phyloP scores from a whole-genome alignment of 2,797 vertebrate species.

The Falco rusticolus region DNA sequence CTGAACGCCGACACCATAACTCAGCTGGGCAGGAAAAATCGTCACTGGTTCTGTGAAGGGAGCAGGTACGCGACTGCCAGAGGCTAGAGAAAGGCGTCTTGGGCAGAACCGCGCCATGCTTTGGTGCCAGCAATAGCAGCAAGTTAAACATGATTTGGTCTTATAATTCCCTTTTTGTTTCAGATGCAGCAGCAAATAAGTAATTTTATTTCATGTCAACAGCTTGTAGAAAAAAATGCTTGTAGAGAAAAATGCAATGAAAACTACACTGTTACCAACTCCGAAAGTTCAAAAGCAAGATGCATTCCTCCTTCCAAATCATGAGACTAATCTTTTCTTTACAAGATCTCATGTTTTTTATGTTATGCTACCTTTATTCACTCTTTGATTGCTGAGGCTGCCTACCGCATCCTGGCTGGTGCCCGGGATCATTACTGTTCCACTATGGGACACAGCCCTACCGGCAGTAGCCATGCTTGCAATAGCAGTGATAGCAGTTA shows the following conservation, averaged over 20 bases:
- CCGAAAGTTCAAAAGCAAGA: neutral
- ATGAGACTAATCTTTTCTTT: neutral
- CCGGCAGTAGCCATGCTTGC: neutral
- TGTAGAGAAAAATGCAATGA: neutral
- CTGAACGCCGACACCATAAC: neutral
- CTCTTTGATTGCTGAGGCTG: neutral
- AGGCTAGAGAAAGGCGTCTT: rapidly evolving
- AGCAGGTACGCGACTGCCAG: neutral
- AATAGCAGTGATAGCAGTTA: neutral
- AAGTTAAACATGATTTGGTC: rapidly evolving
- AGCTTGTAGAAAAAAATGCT: neutral
- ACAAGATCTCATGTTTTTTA: neutral
- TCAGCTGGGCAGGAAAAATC: neutral
- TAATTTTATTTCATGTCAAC: neutral
- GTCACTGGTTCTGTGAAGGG: rapidly evolving
- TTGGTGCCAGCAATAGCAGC: neutral
- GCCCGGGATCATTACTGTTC: neutral
- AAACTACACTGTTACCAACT: neutral
- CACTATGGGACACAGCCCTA: neutral
- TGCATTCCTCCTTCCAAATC: neutral
- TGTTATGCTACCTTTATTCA: neutral
- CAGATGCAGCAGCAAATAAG: neutral
- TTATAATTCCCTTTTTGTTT: neutral
- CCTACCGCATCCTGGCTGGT: neutral
- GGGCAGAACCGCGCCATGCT: neutral